Base-by-base conservation (phyloP, 2,797 vertebrate species). In the Dermochelys coriacea region DNA sequence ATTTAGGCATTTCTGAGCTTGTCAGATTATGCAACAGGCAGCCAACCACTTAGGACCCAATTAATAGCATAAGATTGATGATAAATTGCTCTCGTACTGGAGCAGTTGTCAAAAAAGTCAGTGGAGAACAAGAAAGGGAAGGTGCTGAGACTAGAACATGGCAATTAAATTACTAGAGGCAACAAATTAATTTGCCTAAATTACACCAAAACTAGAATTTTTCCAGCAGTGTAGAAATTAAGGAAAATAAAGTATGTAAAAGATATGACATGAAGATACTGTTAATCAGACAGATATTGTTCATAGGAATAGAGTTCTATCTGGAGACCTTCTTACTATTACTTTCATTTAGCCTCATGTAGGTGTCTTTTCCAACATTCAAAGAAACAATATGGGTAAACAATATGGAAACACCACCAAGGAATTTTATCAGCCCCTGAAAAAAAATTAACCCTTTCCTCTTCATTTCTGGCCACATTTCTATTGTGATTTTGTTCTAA, bases 21-120 rank as follows among this genome's bases (percentile, higher is more conserved):
- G 82, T 79, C 45, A 92, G 78, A 88, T 88, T 88, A 75, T 87
- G 80, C 71, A 90, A 89, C 71, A 82, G 57, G 45, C 50, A 92
- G 75, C 55, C 80, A 92, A 51, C 37, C 0, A 1, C 81, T 92
- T 80, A 59, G 74, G 47, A 34, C 71, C 47, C 34, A 64, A 52
- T 85, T 91, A 92, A 82, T 79, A 61, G 37, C 59, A 71, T 90
- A 91, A 12, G 74, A 57, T 45, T 1, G 1, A 85, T 71, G 31
- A 34, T 79, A 52, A 82, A 15, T 85, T 91, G 18, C 61, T 89
- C 49, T 87, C 88, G 8, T 87, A 47, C 47, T 55, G 74, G n/a
- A 16, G 34, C 21, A 18, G 15, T 82, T 50, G 71, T 57, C 86
- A 51, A 74, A 79, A 41, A 61, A 27, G 49, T 18, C 77, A 84